Evolutionary conservation across 2,113 vertebrate species (phyloP), one percentile per base, ranked within the genome.

Genomic region (Stictonetta naevosa): DNA sequence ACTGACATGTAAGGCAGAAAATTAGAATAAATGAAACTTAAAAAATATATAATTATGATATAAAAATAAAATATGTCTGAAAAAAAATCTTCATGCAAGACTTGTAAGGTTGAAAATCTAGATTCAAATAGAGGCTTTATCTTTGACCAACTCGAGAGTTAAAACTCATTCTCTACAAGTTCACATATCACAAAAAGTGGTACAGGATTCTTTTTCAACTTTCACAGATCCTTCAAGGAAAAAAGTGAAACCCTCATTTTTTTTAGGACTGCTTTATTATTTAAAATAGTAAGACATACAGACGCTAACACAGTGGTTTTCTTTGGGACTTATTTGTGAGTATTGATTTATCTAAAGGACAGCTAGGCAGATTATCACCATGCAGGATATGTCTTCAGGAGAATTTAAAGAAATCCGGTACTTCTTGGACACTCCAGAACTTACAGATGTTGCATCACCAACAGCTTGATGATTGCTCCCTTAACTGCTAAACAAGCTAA

Each of bases 11-110:
- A 53, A 78, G 53, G 55, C 92, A 74, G 36, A 95, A 85, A 88
- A 85, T 67, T 1, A 60, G 19, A 34, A 63, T 31, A 64, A 83
- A 96, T 88, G 46, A 10, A 95, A 81, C 50, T 76, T 83, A 60
- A 75, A 88, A 77, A 78, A 96, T 95, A 62, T 38, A 55, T 20
- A 92, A 93, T 53, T 77, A 91, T 53, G 12, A 25, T 74, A 75
- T 58, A 73, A 73, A 95, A 89, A 71, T 22, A 59, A 11, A 88
- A 31, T 17, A 59, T 26, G 23, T 29, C 10, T 42, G 29, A 25
- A 69, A 29, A 93, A 44, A 44, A 77, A 95, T 83, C 82, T 89
- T 86, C 77, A 71, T 50, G 63, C 69, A 71, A 72, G 58, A 77
- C 29, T 73, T 64, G 86, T 72, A 69, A 91, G 78, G 63, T 78